Conservation (phyloP, 2,113 vertebrate species). For the Lepus americanus region DNA sequence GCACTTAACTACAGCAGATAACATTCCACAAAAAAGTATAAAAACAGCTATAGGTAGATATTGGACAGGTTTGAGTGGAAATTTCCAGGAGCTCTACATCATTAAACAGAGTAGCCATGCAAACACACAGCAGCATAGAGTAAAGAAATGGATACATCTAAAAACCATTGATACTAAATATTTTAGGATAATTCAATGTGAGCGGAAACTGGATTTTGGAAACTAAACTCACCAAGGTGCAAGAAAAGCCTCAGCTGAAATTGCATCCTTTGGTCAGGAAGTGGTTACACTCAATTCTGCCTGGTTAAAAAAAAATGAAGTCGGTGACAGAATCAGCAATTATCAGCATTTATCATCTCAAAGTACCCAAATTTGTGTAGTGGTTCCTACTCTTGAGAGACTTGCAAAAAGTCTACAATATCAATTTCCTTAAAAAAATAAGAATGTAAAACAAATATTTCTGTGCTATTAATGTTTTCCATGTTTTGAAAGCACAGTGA, state of each 20-base stretch:
- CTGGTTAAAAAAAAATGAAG: constrained; percentile 66
- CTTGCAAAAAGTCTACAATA: not conserved
- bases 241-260: constrained; percentile 79
- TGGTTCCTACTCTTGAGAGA: not conserved
- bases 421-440: constrained; percentile 52
- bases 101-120: not conserved
- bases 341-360: not conserved
- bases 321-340: not conserved
- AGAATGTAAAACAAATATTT: constrained; percentile 5
- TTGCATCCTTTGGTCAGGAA: constrained; percentile 74
- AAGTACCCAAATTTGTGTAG: not conserved
- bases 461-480: not conserved
- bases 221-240: constrained; percentile 82
- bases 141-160: not conserved
- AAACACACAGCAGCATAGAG: not conserved
- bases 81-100: constrained; percentile 31
- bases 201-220: constrained; percentile 51
- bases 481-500: constrained; percentile 11
- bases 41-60: not conserved
- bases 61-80: not conserved
- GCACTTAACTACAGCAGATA: not conserved
- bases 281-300: constrained; percentile 37
- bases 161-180: constrained; percentile 63
- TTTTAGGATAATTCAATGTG: constrained; percentile 55
- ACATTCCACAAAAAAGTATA: not conserved